Percentiles rank a stretch among this genome's conserved stretches.
These are phyloP conservation scores for Axis porcinus DNA, from an alignment of 2,113 vertebrate species.

Conservation along the genomic window DNA sequence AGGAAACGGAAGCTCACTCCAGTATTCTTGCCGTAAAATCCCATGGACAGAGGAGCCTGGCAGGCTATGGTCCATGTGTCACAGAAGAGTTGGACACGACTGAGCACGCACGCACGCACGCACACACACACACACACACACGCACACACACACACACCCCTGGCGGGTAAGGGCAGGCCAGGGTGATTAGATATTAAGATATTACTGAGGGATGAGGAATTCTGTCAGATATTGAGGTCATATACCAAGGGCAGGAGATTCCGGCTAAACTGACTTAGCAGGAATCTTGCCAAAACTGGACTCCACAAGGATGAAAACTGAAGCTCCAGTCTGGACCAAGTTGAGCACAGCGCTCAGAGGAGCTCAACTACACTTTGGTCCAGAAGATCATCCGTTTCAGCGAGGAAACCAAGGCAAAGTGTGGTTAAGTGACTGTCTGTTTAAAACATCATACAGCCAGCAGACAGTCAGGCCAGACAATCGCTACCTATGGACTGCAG, in stretches of 20 bases:
- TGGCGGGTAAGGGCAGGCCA: not conserved
- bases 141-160: not conserved
- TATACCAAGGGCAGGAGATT: not conserved
- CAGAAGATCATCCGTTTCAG: not conserved
- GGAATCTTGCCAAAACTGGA: not conserved
- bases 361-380: not conserved
- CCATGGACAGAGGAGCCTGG: not conserved
- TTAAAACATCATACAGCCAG: no score
- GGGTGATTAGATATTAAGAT: not conserved
- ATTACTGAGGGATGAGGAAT: not conserved
- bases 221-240: not conserved
- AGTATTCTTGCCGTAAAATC: not conserved
- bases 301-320: not conserved
- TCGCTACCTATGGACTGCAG: fast-evolving
- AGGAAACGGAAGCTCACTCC: not conserved
- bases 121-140: no score
- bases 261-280: not conserved
- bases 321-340: not conserved
- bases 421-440: not conserved
- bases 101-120: fast-evolving
- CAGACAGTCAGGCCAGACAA: not conserved
- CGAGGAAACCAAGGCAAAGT: not conserved
- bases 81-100: not conserved
- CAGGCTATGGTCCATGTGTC: not conserved
- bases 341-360: not conserved